Base-by-base conservation (phyloP, 64 coral and sea anemone genomes). In the Montipora foliosa region DNA sequence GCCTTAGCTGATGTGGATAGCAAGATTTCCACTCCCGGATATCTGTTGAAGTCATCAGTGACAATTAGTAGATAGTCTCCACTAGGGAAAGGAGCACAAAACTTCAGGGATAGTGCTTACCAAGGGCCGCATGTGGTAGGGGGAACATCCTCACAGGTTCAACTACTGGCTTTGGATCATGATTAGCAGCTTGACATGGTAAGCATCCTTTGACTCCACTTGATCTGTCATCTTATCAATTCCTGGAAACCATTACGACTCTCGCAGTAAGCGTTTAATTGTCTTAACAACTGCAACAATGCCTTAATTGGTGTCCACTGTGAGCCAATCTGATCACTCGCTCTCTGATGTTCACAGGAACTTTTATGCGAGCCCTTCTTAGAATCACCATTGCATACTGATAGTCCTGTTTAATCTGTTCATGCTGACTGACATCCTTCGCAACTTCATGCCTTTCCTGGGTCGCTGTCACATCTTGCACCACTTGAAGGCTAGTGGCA, bases 21-120 rank as follows among this genome's bases (percentile, higher is more conserved):
- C 12, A 74, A n/a, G 21, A 88, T 87, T 58, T 87, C 93, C n/a
- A 91, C 93, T 71, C 77, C 75, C 29, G 89, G 89, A 79, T 73
- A 95, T 74, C 88, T 44, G 57, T 57, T 87, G 48, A 79, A 87
- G 52, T 91, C 80, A 51, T 87, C 88, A 15, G 60, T 86, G 29
- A 90, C 14, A 37, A 55, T 58, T 24, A 95, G 44, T 16, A 95
- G 37, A 46, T 90, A 78, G 24, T 90, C 93, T 79, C 80, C 73
- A 78, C 45, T 79, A 4, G 88, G 49, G 25, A 90, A 73, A 12
- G 79, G 80, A 47, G 79, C 81, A 10, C 78, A 80, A 47, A 90
- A 95, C 60, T 95, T 88, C 17, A 80, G 58, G 46, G 47, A 61
- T n/a, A 94, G n/a, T 1, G 81, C 24, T 45, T 94, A 50, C 92